Evolutionary conservation across 2,113 vertebrate species (phyloP).

Genomic region (Planiliza haematocheilus): DNA sequence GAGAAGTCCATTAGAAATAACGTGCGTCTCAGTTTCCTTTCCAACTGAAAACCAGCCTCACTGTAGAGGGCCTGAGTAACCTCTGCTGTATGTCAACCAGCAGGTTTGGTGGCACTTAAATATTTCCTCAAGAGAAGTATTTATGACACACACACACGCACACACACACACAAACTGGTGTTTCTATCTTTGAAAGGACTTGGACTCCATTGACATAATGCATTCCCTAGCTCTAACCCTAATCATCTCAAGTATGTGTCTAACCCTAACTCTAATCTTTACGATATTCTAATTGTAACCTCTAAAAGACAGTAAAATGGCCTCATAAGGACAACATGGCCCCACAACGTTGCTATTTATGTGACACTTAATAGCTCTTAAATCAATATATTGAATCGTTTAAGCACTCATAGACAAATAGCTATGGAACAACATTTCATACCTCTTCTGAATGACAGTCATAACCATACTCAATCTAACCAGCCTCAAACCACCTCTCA

Average conservation of each 20-base stretch:
- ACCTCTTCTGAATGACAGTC: neutral
- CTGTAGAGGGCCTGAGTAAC: neutral
- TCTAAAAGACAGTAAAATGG: too few species aligned
- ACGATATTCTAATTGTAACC: too few species aligned
- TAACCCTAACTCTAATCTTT: too few species aligned
- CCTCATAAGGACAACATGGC: too few species aligned
- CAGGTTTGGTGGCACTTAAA: neutral
- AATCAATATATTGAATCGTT: neutral
- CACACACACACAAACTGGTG: neutral
- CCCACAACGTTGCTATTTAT: too few species aligned
- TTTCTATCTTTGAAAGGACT: neutral
- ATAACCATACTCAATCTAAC: too few species aligned
- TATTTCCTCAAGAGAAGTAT: neutral
- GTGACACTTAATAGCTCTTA: too few species aligned
- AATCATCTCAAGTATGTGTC: too few species aligned
- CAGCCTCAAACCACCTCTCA: neutral
- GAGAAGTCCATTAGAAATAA: slow-evolving; percentile 7
- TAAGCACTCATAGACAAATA: neutral
- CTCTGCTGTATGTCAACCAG: slow-evolving; percentile 5
- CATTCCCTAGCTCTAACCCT: too few species aligned
- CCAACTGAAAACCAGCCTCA: neutral
- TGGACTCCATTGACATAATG: neutral
- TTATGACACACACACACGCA: neutral
- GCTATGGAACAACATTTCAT: too few species aligned
- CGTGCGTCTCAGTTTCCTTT: neutral